These are phyloP conservation scores for Marcusenius ussheri DNA, from an alignment of 2,113 vertebrate species.

Conservation along the genomic window DNA sequence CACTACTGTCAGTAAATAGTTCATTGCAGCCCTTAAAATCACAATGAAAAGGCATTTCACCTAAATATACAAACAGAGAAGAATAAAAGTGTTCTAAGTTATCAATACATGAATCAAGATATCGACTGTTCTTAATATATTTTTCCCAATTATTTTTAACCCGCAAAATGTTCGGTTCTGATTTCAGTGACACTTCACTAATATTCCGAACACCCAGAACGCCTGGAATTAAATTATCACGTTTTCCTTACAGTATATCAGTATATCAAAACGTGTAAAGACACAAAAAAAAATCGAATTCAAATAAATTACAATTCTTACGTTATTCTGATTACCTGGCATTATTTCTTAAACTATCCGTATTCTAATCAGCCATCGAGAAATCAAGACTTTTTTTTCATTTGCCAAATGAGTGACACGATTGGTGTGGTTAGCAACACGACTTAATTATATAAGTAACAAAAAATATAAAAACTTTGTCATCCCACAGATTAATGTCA, in stretches of 20 bases:
- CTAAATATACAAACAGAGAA: conserved; percentile 50
- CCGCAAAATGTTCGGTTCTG: background rate
- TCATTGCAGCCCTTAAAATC: conserved; percentile 64
- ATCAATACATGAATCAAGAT: background rate
- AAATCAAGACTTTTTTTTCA: background rate
- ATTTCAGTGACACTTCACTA: background rate
- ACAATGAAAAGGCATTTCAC: conserved; percentile 66
- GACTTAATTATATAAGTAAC: background rate
- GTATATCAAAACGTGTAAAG: background rate
- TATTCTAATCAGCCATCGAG: background rate
- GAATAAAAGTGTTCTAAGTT: conserved; percentile 25
- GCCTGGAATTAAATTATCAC: background rate
- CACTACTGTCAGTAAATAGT: conserved; percentile 62
- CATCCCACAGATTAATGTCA: background rate
- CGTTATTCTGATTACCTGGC: background rate
- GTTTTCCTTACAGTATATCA: background rate
- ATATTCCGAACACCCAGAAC: background rate
- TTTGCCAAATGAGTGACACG: background rate
- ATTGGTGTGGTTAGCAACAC: background rate
- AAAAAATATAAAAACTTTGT: background rate
- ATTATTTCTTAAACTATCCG: background rate
- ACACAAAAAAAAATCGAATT: background rate
- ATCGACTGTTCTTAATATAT: background rate
- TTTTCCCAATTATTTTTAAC: background rate
- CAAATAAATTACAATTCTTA: background rate